Evolutionary conservation across 2,113 vertebrate genomes (phyloP), one percentile per base, ranked within the genome.

Genomic region (Pycnonotus jocosus): DNA sequence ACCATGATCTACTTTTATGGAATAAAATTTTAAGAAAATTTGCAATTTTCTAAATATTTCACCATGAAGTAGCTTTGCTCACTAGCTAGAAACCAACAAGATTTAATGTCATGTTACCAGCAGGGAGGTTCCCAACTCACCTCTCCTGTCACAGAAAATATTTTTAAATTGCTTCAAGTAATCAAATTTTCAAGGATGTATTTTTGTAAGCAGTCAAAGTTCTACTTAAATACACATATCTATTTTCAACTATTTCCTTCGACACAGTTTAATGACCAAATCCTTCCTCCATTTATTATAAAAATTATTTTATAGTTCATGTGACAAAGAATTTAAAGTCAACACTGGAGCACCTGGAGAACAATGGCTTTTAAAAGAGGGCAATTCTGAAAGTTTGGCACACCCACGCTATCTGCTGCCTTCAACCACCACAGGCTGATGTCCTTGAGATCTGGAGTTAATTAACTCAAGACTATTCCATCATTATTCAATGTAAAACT

Each of bases 401-500:
- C n/a, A 78, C n/a, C 44, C 77, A 60, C 62, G 18, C 4, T 47
- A 38, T 68, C 65, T n/a, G 17, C 56, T 74, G 56, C 35, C 40
- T 89, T 93, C 61, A 69, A 37, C 33, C 50, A 93, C 74, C 18
- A 13, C 35, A 69, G 50, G 22, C 70, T 27, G 9, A 81, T 33
- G 66, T 85, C 93, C 87, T 82, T 79, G 85, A 85, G 73, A 90
- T 71, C 61, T 60, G 22, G 33, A 90, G 28, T 62, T 90, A 87
- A 92, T 95, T 94, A 96, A 89, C 30, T 58, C 35, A 74, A 91
- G 72, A 58, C 60, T 62, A 78, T 38, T 86, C 45, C n/a, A 81
- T 62, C 44, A 71, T 86, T 86, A 83, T 88, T 65, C 73, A 92
- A 88, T 40, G 68, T 57, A 78, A 86, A 92, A 89, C 57, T 71